Percentiles rank a stretch among this genome's conserved stretches.
Evolutionary conservation across 2,797 vertebrate species (phyloP).

Genomic region (Crypturellus tataupa): DNA sequence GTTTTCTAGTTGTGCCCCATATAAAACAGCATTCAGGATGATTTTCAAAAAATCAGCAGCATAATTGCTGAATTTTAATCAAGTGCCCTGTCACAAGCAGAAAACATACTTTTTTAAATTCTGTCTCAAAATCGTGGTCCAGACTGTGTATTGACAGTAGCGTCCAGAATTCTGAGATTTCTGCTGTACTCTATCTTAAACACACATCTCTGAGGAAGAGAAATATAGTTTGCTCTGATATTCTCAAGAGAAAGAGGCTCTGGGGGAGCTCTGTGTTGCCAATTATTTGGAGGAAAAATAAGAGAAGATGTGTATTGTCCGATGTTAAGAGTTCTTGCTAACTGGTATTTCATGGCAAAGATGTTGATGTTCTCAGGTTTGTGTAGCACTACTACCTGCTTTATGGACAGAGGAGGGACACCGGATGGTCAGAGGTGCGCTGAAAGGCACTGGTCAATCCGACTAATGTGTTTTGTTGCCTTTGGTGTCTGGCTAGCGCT

Average conservation of each 20-base stretch:
- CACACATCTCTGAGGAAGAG: neutral
- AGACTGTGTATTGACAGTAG: accelerated
- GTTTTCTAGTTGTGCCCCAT: neutral
- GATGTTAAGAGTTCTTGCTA: neutral
- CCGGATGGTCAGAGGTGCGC: neutral
- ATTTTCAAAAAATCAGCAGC: neutral
- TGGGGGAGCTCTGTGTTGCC: neutral
- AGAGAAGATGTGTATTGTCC: accelerated
- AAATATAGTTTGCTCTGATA: neutral
- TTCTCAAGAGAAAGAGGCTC: neutral
- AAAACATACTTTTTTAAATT: neutral
- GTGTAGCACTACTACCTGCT: accelerated
- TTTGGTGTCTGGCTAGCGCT: neutral
- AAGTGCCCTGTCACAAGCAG: neutral
- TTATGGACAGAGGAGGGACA: neutral
- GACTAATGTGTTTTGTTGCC: neutral
- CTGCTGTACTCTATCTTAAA: neutral
- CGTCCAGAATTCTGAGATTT: neutral
- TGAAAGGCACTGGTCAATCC: neutral
- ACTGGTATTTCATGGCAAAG: neutral
- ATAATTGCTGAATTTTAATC: neutral
- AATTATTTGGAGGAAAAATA: neutral
- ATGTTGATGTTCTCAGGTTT: neutral
- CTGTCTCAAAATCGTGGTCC: neutral
- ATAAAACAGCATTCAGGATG: neutral